phyloP scores from a whole-genome alignment of 37 sponge, comb jelly and placozoan species.

The Diacarnus erythraeanus region DNA sequence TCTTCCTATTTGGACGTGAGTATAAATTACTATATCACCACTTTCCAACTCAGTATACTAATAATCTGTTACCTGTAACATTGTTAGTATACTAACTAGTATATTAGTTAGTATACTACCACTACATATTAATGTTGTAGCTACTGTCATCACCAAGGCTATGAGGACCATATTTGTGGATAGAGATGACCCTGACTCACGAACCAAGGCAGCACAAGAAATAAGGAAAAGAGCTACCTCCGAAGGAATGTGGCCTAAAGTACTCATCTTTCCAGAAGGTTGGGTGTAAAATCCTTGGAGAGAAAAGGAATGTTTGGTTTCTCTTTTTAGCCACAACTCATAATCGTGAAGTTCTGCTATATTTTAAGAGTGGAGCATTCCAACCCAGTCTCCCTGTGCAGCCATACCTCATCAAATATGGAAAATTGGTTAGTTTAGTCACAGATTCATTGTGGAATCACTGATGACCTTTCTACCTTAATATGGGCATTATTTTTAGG shows the following conservation, averaged over 20 bases:
- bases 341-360: conserved; percentile 36
- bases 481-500: too few relatives aligned
- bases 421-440: too few relatives aligned
- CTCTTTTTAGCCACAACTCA: conserved; percentile 40
- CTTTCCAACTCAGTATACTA: neutral
- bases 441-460: too few relatives aligned
- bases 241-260: conserved; percentile 55
- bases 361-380: conserved; percentile 71
- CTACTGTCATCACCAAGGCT: neutral
- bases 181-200: conserved; percentile 36
- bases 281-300: too few relatives aligned
- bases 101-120: too few relatives aligned
- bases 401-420: conserved; percentile 41
- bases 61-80: neutral
- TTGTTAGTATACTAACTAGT: too few relatives aligned
- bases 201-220: conserved; percentile 31
- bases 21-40: neutral
- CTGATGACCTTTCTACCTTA: too few relatives aligned
- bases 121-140: neutral
- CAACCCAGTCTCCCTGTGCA: conserved; percentile 53
- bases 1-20: conserved; percentile 72
- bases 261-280: conserved; percentile 73
- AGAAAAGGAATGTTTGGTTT: neutral
- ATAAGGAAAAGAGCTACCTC: conserved; percentile 39
- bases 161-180: conserved; percentile 61